Conservation (phyloP, 1,140 invertebrate species). For the Brachionus paranguensis region DNA sequence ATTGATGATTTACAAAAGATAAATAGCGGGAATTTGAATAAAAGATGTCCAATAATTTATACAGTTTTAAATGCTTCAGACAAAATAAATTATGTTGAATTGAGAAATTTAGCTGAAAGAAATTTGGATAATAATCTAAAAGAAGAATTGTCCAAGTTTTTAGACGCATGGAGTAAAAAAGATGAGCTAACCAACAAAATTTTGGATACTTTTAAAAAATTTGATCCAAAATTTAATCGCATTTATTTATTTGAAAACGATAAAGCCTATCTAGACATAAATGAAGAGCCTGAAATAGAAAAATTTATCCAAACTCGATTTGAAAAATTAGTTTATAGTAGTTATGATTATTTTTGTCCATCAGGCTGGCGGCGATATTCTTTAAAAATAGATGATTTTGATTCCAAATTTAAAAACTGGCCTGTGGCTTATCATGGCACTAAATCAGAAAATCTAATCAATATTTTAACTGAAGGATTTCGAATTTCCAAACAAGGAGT, state of each 20-base stretch:
- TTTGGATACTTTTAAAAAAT: not conserved
- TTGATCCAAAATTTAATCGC: not conserved
- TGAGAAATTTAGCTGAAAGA: not conserved
- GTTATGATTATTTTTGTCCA: not conserved
- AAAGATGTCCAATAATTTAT: no score
- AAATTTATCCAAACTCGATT: not conserved
- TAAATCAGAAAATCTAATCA: not conserved
- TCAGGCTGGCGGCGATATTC: not conserved
- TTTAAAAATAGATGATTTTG: not conserved
- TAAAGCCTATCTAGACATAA: not conserved
- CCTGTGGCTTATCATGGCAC: not conserved
- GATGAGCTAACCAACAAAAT: not conserved
- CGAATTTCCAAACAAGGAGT: not conserved
- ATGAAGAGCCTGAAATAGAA: not conserved
- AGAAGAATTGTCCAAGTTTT: not conserved
- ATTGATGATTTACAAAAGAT: no score
- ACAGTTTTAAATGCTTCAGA: no score
- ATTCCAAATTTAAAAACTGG: not conserved
- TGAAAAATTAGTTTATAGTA: not conserved
- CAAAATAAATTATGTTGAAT: not conserved
- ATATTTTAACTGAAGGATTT: not conserved
- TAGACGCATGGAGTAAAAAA: not conserved
- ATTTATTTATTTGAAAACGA: not conserved
- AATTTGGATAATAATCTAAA: not conserved
- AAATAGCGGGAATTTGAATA: no score